Percentiles rank a stretch among this genome's conserved stretches.
Evolutionary conservation across 2,888 invertebrate genomes (phyloP).

Genomic region (Tetragnatha montana): DNA sequence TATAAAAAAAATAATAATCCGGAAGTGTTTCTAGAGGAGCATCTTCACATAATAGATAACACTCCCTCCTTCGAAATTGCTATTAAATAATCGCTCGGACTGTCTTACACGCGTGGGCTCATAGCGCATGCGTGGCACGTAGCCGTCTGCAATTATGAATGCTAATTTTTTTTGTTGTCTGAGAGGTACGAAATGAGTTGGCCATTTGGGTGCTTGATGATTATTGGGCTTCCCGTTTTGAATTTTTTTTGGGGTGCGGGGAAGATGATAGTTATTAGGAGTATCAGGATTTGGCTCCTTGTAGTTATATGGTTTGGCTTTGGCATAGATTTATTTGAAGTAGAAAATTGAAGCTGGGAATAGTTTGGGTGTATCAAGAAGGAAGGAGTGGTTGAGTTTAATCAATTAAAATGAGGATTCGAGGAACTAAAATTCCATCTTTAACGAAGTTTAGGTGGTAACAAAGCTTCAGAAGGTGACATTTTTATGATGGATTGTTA

Average conservation of each 20-base stretch:
- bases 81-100: not conserved
- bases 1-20: not conserved
- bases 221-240: not conserved
- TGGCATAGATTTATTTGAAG: not conserved
- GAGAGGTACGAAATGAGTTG: not conserved
- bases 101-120: not conserved
- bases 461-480: too few species aligned
- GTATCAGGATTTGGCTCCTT: not conserved
- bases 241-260: not conserved
- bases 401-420: too few species aligned
- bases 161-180: not conserved
- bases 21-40: conserved; percentile 3
- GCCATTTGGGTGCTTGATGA: not conserved
- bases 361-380: too few species aligned
- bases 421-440: too few species aligned
- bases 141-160: not conserved
- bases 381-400: too few species aligned
- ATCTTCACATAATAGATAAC: conserved; percentile 26
- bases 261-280: not conserved
- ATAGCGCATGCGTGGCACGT: not conserved
- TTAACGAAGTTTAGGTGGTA: too few species aligned
- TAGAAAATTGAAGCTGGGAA: too few species aligned
- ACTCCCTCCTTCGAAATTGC: conserved; percentile 17
- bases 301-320: not conserved
- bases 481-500: too few species aligned